Conservation (phyloP, 2,797 vertebrate species). For the Onychomys arenicola region DNA sequence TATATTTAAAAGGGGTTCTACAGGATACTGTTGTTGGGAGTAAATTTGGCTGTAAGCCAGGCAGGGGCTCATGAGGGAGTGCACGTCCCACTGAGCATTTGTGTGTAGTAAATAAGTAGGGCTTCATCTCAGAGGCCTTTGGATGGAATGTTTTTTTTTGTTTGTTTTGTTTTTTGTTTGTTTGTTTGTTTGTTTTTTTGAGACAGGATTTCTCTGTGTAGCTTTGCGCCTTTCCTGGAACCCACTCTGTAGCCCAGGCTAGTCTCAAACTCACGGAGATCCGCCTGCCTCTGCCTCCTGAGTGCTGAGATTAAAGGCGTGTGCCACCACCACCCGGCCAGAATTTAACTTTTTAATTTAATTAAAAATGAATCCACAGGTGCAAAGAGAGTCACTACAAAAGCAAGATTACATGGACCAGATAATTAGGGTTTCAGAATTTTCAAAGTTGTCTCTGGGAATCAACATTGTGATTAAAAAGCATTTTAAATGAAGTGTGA, state of each 20-base stretch:
- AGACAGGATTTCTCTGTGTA: no score
- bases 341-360: conserved; percentile 47
- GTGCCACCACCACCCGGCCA: no score
- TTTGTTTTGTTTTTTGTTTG: not conserved
- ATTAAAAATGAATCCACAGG: conserved; percentile 43
- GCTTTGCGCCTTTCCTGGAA: no score
- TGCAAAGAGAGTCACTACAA: conserved; percentile 46
- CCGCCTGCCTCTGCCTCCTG: no score
- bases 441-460: conserved; percentile 11
- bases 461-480: conserved; percentile 5
- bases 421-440: conserved; percentile 10
- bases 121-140: not conserved
- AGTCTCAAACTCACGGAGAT: no score
- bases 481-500: not conserved
- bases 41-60: not conserved
- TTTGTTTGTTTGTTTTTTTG: no score
- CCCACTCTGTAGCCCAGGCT: no score
- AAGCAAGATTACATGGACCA: conserved; percentile 29
- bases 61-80: not conserved
- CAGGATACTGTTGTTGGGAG: not conserved
- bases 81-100: not conserved
- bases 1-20: conserved; percentile 18
- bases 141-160: conserved; percentile 7
- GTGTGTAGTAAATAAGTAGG: not conserved
- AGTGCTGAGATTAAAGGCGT: no score